Conservation (phyloP, 2,797 vertebrate genomes). For the Malurus splendens region DNA sequence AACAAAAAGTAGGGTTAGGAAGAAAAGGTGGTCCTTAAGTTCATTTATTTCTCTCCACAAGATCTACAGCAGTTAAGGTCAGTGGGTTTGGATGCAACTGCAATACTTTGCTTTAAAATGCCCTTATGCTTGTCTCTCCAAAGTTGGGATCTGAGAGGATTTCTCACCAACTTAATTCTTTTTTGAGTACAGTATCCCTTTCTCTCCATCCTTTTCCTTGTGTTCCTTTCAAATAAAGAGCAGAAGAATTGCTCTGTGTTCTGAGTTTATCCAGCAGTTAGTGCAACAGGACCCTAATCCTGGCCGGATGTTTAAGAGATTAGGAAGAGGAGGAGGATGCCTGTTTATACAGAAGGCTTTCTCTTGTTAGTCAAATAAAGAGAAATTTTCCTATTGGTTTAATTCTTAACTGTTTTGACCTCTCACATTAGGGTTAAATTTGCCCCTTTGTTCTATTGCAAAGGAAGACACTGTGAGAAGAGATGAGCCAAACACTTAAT, state of each 20-base stretch:
- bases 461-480: constrained; percentile 25
- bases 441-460: constrained; percentile 50
- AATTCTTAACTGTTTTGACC: constrained; percentile 58
- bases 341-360: constrained; percentile 59
- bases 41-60: not conserved
- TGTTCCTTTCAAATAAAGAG: not conserved
- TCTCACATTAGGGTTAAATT: constrained; percentile 56
- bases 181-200: not conserved
- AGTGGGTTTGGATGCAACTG: not conserved
- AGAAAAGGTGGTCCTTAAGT: not conserved
- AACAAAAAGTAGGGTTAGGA: not conserved
- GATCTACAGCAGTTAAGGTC: not conserved
- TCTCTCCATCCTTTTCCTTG: not conserved
- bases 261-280: constrained; percentile 42
- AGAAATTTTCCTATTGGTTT: constrained; percentile 51
- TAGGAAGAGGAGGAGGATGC: constrained; percentile 46
- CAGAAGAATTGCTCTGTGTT: constrained; percentile 25
- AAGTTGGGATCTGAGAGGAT: not conserved
- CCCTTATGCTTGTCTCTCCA: not conserved
- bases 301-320: constrained; percentile 57
- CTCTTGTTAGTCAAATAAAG: constrained; percentile 55
- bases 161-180: not conserved
- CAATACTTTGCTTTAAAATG: not conserved
- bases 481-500: constrained; percentile 47
- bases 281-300: constrained; percentile 54